Conservation (phyloP, 2,888 invertebrate species). For the Odiellus spinosus region DNA sequence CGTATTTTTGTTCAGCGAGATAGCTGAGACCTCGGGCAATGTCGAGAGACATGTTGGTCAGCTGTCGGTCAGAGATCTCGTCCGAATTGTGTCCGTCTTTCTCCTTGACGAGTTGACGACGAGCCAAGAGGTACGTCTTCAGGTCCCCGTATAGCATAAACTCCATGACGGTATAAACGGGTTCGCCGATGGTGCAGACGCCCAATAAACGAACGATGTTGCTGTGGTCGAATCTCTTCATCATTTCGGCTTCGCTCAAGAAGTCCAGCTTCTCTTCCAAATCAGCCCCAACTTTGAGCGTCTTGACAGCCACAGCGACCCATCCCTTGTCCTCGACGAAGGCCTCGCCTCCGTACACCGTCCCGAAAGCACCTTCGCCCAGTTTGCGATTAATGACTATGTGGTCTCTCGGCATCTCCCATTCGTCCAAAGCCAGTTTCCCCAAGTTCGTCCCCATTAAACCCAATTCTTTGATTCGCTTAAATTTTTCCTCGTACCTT, state of each 20-base stretch:
- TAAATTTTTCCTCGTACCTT: slow-evolving; percentile 48
- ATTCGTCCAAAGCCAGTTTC: slow-evolving; percentile 49
- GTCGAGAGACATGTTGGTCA: slow-evolving; percentile 75
- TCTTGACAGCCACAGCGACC: slow-evolving; percentile 76
- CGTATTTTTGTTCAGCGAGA: slow-evolving; percentile 60
- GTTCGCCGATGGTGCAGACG: slow-evolving; percentile 70
- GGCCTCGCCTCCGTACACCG: slow-evolving; percentile 79
- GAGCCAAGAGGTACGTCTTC: slow-evolving; percentile 68
- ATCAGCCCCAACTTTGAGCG: slow-evolving; percentile 62
- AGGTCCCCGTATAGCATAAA: slow-evolving; percentile 80
- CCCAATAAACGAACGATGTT: slow-evolving; percentile 71
- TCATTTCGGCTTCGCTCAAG: slow-evolving; percentile 77
- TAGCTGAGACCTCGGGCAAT: slow-evolving; percentile 67
- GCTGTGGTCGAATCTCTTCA: slow-evolving; percentile 80
- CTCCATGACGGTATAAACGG: slow-evolving; percentile 82
- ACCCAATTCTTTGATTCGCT: slow-evolving; percentile 51
- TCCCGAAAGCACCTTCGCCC: slow-evolving; percentile 82
- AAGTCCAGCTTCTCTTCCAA: slow-evolving; percentile 76
- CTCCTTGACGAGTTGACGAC: slow-evolving; percentile 57
- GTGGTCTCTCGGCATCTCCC: slow-evolving; percentile 68
- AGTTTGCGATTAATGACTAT: slow-evolving; percentile 71
- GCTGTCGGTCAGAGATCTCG: slow-evolving; percentile 57
- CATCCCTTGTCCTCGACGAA: slow-evolving; percentile 51
- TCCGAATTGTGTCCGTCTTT: slow-evolving; percentile 49
- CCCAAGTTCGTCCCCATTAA: slow-evolving; percentile 36